Percentiles rank a stretch among this genome's conserved stretches.
Conservation (phyloP, 2,113 vertebrate genomes). For the Notothenia rossii region DNA sequence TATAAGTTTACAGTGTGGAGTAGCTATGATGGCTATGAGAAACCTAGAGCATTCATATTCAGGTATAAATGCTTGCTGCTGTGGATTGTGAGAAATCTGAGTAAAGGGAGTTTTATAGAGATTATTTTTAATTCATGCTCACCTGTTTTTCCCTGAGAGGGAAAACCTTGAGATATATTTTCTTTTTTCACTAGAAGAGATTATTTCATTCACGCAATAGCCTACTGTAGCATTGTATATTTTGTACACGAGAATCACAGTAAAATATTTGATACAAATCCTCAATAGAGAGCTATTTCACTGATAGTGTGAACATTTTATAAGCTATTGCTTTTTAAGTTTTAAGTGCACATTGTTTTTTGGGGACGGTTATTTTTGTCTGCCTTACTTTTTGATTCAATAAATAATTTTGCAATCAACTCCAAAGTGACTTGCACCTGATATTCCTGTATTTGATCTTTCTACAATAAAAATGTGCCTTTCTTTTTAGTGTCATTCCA, state of each 20-base stretch:
- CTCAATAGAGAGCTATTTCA: slow-evolving; percentile 39
- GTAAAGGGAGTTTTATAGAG: slow-evolving; percentile 32
- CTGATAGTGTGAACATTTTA: slow-evolving; percentile 53
- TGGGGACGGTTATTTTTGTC: slow-evolving; percentile 61
- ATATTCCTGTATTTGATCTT: neutral
- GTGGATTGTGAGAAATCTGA: slow-evolving; percentile 31
- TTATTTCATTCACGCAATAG: slow-evolving; percentile 34
- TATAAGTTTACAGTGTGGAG: slow-evolving; percentile 26
- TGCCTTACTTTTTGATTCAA: slow-evolving; percentile 75
- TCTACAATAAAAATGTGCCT: neutral
- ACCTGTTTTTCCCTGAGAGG: slow-evolving; percentile 17
- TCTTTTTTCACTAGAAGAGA: neutral
- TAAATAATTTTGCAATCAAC: slow-evolving; percentile 82
- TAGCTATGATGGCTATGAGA: neutral
- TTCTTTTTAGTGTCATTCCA: neutral
- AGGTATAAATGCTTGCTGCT: slow-evolving; percentile 54
- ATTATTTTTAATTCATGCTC: slow-evolving; percentile 39
- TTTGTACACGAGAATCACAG: slow-evolving; percentile 61
- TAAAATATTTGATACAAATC: slow-evolving; percentile 41
- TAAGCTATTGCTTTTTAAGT: slow-evolving; percentile 65
- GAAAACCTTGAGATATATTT: slow-evolving; percentile 1
- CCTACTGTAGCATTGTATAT: slow-evolving; percentile 67
- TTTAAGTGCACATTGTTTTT: slow-evolving; percentile 58
- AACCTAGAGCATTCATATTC: slow-evolving; percentile 18
- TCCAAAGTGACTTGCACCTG: neutral